Conservation (phyloP, 2,888 invertebrate species). For the Drymonia ruficornis region DNA sequence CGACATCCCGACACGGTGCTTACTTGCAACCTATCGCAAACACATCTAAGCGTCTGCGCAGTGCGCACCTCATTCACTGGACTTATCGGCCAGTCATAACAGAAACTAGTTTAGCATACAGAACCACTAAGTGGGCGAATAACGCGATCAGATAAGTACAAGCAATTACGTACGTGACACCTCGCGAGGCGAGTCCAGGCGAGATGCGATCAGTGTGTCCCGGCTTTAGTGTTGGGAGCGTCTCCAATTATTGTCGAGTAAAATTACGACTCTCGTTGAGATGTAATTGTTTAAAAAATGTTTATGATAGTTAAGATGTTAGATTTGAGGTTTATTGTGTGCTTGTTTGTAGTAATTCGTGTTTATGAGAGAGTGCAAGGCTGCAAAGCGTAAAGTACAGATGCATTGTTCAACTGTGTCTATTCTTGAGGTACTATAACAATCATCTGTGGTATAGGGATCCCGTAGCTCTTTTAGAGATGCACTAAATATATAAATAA, state of each 20-base stretch:
- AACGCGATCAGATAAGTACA: slow-evolving; percentile 65
- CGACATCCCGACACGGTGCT: slow-evolving; percentile 49
- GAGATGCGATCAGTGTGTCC: slow-evolving; percentile 54
- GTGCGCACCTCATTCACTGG: slow-evolving; percentile 51
- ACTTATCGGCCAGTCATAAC: slow-evolving; percentile 29
- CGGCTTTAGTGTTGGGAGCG: slow-evolving; percentile 59
- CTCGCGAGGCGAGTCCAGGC: slow-evolving; percentile 40
- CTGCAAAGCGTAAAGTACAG: too few species aligned
- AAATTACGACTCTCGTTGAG: slow-evolving; percentile 46
- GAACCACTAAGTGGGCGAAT: slow-evolving; percentile 68
- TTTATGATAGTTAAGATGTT: slow-evolving; percentile 34
- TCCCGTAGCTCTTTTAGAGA: too few species aligned
- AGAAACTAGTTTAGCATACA: slow-evolving; percentile 77
- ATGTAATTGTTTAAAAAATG: slow-evolving; percentile 36
- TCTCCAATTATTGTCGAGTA: slow-evolving; percentile 64
- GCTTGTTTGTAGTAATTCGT: slow-evolving; percentile 1
- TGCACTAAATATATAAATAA: too few species aligned
- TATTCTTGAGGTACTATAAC: too few species aligned
- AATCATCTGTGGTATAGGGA: too few species aligned
- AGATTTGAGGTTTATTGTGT: slow-evolving; percentile 28
- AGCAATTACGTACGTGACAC: slow-evolving; percentile 83
- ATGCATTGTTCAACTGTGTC: too few species aligned
- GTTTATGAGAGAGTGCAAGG: slow-evolving; percentile 1
- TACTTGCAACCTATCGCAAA: slow-evolving; percentile 54
- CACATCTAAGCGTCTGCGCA: slow-evolving; percentile 47